Evolutionary conservation across 2,113 vertebrate species (phyloP), one percentile per base, ranked within the genome.

Genomic region (Beaufortia kweichowensis): DNA sequence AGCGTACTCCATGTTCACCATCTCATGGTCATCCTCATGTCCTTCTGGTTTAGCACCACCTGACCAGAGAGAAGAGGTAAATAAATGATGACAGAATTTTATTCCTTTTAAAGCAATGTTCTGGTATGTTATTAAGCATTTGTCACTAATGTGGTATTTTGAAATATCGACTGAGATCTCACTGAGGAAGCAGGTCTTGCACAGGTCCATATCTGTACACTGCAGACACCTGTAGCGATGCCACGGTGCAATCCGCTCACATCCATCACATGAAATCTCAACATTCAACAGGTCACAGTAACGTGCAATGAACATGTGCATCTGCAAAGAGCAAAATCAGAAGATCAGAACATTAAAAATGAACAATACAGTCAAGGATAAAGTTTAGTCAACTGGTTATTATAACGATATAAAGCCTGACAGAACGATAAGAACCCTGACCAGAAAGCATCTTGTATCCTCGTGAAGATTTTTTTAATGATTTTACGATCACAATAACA

Each of bases 291-390:
- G 91, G 86, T 98, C 95, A 65, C 96, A 98, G 80, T 98, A 98
- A n/a, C 97, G 95, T 15, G 97, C 96, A 4, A 98, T 96, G 85
- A 99, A 99, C 96, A 98, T 96, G 89, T 99, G 96, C 96, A 98
- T 99, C 97, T 99, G 63, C 29, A 26, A 55, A 76, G 43, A 14
- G 29, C 24, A 39, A 64, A 59, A 17, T 66, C 12, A 28, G 29
- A 48, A 41, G 50, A 26, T 12, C n/a, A n/a, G 6, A 26, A 29
- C 31, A 24, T 3, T 4, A 19, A 63, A 41, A 56, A 39, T 12
- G 5, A 2, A 62, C 24, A 74, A 31, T 41, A n/a, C 3, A 10
- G 17, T 23, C 8, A 28, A 31, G 9, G 9, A 24, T 10, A 2
- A 46, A 17, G 39, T 26, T 15, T 2, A 46, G 33, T 5, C 3